Evolutionary conservation across 2,797 vertebrate genomes (phyloP).

Genomic region (Malacoctenus gilli): DNA sequence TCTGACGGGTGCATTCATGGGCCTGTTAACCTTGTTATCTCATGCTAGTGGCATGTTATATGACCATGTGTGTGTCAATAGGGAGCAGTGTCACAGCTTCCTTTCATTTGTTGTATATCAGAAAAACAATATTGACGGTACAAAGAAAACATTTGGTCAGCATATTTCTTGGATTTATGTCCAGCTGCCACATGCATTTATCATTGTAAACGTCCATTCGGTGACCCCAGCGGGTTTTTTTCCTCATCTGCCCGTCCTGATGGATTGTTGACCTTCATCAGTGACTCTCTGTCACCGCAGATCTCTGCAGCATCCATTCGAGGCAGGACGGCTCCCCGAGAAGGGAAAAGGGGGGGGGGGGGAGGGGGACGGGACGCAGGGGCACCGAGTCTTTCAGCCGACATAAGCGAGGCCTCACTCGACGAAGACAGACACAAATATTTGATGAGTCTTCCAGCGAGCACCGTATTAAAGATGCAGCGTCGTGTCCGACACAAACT

Average conservation of each 20-base stretch:
- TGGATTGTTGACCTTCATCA: slow-evolving; percentile 70
- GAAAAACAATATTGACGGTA: slow-evolving; percentile 22
- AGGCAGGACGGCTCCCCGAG: slow-evolving; percentile 34
- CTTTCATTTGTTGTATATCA: slow-evolving; percentile 12
- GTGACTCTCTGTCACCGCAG: slow-evolving; percentile 69
- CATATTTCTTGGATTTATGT: slow-evolving; percentile 52
- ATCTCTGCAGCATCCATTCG: slow-evolving; percentile 58
- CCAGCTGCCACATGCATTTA: slow-evolving; percentile 35
- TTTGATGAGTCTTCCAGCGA: slow-evolving; percentile 74
- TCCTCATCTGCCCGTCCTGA: slow-evolving; percentile 40
- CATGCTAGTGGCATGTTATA: too few species aligned
- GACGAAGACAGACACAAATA: slow-evolving; percentile 76
- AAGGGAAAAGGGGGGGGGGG: slow-evolving; percentile 38
- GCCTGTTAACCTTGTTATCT: too few species aligned
- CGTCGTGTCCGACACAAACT: slow-evolving; percentile 61
- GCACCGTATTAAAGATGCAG: slow-evolving; percentile 79
- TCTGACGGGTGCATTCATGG: too few species aligned
- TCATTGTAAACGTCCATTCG: slow-evolving; percentile 55
- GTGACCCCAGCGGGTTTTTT: slow-evolving; percentile 10
- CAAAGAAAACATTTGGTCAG: slow-evolving; percentile 50
- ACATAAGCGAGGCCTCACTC: slow-evolving; percentile 60
- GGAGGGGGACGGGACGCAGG: too few species aligned
- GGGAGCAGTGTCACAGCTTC: neutral
- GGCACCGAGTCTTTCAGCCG: slow-evolving; percentile 56
- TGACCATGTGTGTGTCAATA: too few species aligned